These are phyloP conservation scores for Himalopsyche japonica DNA, from an alignment of 2,888 invertebrate species.

Conservation along the genomic window DNA sequence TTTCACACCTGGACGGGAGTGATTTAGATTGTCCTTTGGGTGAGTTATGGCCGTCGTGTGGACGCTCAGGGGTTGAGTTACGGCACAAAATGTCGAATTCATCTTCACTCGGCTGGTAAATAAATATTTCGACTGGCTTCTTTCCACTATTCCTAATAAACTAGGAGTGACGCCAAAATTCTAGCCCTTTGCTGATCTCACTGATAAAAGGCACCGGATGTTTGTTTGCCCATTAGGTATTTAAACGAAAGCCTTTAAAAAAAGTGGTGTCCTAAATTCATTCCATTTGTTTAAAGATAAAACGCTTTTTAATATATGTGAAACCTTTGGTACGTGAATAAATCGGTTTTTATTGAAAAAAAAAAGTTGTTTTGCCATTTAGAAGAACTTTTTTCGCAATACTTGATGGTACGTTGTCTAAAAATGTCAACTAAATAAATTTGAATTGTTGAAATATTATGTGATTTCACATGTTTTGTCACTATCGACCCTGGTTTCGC, in stretches of 20 bases:
- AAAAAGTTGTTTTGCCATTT: too few species aligned
- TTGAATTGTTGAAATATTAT: too few species aligned
- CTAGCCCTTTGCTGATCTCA: constrained; percentile 20
- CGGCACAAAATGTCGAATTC: constrained; percentile 29
- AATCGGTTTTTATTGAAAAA: too few species aligned
- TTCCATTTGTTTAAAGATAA: not conserved
- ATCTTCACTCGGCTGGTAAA: constrained; percentile 33
- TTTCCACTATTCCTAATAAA: constrained; percentile 21
- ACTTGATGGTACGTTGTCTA: too few species aligned
- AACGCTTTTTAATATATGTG: too few species aligned
- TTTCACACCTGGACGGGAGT: constrained; percentile 22
- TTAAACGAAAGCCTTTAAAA: not conserved
- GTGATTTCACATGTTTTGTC: too few species aligned
- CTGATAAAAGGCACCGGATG: constrained; percentile 11
- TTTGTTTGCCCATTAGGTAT: not conserved
- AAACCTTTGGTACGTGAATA: too few species aligned
- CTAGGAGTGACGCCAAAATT: constrained; percentile 29
- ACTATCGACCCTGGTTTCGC: too few species aligned
- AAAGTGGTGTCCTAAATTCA: not conserved
- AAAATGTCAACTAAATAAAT: too few species aligned
- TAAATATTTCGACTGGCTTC: constrained; percentile 30
- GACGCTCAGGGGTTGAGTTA: constrained; percentile 26
- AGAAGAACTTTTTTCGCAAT: too few species aligned
- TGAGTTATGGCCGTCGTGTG: constrained; percentile 16
- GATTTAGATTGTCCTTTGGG: constrained; percentile 24